These are phyloP conservation scores for Odontomyia ornata DNA, from an alignment of 2,888 invertebrate genomes.

Conservation along the genomic window DNA sequence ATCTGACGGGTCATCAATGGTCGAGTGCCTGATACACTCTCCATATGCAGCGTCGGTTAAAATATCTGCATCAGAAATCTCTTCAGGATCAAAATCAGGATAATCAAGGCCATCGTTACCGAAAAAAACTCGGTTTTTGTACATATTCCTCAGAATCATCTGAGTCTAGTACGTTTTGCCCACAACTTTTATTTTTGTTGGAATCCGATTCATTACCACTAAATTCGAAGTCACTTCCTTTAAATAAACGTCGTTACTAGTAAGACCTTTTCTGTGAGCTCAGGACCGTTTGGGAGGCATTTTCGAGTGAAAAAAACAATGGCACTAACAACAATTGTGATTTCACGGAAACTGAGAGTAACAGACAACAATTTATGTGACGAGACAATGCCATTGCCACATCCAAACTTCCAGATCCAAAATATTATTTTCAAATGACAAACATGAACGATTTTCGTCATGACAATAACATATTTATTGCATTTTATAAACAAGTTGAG, in stretches of 20 bases:
- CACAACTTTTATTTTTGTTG: neutral
- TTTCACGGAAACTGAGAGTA: too few relatives aligned
- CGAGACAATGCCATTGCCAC: too few relatives aligned
- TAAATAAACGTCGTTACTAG: neutral
- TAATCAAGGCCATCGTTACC: neutral
- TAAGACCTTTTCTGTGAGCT: slow-evolving; percentile 1
- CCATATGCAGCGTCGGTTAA: neutral
- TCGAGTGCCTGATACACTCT: neutral
- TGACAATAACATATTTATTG: too few relatives aligned
- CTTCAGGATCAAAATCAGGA: slow-evolving; percentile 9
- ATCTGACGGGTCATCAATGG: neutral
- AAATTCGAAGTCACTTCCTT: too few relatives aligned
- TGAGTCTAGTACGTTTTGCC: neutral
- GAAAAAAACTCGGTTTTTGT: neutral
- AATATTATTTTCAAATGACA: too few relatives aligned
- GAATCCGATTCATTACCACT: slow-evolving; percentile 1
- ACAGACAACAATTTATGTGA: too few relatives aligned
- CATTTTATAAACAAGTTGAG: too few relatives aligned
- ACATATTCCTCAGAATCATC: neutral
- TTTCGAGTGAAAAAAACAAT: neutral
- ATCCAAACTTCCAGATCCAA: too few relatives aligned
- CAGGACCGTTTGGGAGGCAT: too few relatives aligned
- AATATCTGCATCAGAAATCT: neutral
- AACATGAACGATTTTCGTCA: too few relatives aligned
- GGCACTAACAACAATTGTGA: neutral